Conservation (phyloP, 2,888 invertebrate genomes). For the Apamea epomidion region DNA sequence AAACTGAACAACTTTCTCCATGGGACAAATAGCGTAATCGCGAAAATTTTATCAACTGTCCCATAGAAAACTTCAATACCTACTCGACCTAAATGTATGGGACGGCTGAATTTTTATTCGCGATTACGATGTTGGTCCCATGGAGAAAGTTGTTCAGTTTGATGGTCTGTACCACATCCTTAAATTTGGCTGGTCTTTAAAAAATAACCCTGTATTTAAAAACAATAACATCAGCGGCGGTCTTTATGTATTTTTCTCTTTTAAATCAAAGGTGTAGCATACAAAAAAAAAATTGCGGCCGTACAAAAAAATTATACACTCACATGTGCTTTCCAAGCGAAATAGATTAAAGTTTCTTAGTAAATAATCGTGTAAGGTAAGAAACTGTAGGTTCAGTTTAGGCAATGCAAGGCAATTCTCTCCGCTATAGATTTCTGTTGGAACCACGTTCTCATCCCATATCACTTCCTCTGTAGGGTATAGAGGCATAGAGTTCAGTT, state of each 20-base stretch:
- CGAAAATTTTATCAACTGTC: too few species aligned
- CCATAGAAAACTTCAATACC: too few species aligned
- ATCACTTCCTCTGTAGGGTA: constrained; percentile 99
- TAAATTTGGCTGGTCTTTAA: too few species aligned
- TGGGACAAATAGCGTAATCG: too few species aligned
- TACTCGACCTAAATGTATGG: too few species aligned
- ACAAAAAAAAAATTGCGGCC: neutral
- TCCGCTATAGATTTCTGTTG: constrained; percentile 98
- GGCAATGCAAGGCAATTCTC: constrained; percentile 99
- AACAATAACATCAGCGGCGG: neutral
- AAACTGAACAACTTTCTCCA: too few species aligned
- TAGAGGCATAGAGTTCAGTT: constrained; percentile 99
- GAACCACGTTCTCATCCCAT: constrained; percentile 99
- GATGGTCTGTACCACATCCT: too few species aligned
- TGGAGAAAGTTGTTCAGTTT: too few species aligned
- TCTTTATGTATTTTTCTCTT: neutral
- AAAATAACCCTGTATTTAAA: too few species aligned
- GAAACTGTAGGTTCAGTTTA: constrained; percentile 99
- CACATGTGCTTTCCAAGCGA: constrained; percentile 98
- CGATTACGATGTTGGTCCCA: too few species aligned
- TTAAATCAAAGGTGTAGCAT: neutral
- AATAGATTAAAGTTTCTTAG: constrained; percentile 99
- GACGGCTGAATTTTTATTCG: too few species aligned
- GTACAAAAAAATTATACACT: constrained; percentile 78
- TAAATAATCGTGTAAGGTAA: constrained; percentile 99